Base-by-base conservation (phyloP, 2,113 vertebrate genomes). In the Rhinoptilus africanus region DNA sequence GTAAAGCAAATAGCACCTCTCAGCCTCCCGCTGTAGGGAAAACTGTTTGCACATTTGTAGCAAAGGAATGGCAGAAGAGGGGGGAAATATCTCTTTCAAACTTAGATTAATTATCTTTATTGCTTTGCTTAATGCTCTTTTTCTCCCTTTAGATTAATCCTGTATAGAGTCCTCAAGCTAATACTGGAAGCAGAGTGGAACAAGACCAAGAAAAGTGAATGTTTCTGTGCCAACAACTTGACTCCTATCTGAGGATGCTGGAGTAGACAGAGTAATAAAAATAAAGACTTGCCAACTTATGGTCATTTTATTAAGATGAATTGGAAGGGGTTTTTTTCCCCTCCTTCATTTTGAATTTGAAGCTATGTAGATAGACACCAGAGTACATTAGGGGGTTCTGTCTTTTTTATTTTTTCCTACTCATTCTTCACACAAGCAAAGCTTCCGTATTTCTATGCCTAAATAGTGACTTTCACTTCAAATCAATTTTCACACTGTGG, bases 101-200 rank as follows among this genome's bases (percentile, higher is more conserved):
- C 92, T 95, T 96, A 96, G 93, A 98, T 97, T 96, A 98, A 98
- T 98, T 97, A 95, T 97, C 95, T 97, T 94, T 96, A 96, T 83
- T 95, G 95, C 84, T 96, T 83, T 94, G 48, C 93, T 92, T 97
- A 97, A 97, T 96, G 94, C 50, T 82, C 96, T 93, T 96, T 88
- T 91, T 45, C 51, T 86, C 76, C 57, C 83, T 92, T 95, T 72
- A 88, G 57, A 91, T 93, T 95, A 97, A 95, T 95, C 59, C 95
- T 94, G 19, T 23, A 60, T 53, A 76, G 68, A 93, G 75, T 69
- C 43, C 89, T 94, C 64, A 75, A 81, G 82, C 94, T 89, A 84
- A 95, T 75, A 76, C 43, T 94, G 86, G 76, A 92, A 73, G 85
- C 91, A 83, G 53, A 68, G 79, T 82, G 76, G 60, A 95, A 66